Conservation (phyloP, 2,797 vertebrate species). For the Chiloscyllium punctatum region DNA sequence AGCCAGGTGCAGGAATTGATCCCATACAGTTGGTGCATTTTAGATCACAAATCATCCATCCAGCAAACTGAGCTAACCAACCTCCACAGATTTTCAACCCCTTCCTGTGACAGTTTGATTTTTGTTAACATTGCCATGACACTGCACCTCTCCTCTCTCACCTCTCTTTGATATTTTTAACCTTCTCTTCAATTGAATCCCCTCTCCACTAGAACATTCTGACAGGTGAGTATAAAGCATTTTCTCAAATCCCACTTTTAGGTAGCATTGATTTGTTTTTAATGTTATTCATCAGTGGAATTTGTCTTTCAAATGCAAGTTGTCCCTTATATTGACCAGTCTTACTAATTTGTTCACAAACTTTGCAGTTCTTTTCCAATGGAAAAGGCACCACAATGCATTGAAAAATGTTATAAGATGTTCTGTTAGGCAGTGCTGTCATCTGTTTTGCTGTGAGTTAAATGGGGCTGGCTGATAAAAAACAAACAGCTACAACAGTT, state of each 20-base stretch:
- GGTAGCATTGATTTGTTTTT: background rate
- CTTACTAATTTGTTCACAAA: background rate
- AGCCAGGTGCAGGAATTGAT: no score
- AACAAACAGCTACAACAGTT: background rate
- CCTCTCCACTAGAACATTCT: background rate
- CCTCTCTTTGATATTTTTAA: no score
- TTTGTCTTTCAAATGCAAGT: background rate
- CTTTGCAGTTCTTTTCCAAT: background rate
- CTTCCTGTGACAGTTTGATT: no score
- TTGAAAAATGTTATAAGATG: background rate
- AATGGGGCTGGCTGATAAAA: background rate
- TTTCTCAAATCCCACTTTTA: background rate
- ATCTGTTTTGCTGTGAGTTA: background rate
- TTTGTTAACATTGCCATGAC: no score
- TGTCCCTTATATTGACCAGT: background rate
- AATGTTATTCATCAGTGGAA: no score
- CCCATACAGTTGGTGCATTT: no score
- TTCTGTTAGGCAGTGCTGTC: background rate
- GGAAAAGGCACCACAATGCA: background rate
- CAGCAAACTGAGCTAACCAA: no score
- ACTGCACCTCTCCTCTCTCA: no score
- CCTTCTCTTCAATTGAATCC: no score
- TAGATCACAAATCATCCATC: no score
- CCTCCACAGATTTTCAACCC: no score
- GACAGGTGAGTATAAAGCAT: background rate